These are phyloP conservation scores for Philereme vetulata DNA, from an alignment of 2,888 invertebrate genomes.

Conservation along the genomic window DNA sequence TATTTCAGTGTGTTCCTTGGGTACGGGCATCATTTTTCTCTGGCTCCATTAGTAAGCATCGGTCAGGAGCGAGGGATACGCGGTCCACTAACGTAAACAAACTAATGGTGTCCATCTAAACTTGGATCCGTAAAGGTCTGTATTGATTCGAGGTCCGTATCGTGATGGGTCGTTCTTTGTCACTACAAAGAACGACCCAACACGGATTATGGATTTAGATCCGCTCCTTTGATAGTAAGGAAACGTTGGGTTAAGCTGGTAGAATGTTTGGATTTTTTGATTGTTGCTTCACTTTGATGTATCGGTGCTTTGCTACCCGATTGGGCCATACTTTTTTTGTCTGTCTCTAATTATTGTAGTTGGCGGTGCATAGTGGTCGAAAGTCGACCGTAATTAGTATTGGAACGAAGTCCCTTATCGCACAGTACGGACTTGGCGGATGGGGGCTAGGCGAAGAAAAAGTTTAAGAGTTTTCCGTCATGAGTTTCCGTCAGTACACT, in stretches of 20 bases:
- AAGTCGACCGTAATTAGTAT: too few relatives aligned
- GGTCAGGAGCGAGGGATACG: slow-evolving; percentile 63
- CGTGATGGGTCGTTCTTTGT: too few relatives aligned
- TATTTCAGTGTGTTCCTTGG: slow-evolving; percentile 28
- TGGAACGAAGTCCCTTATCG: too few relatives aligned
- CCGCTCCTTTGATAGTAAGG: slow-evolving; percentile 33
- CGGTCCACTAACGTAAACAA: slow-evolving; percentile 69
- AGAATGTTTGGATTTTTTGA: slow-evolving; percentile 6
- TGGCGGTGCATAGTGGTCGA: too few relatives aligned
- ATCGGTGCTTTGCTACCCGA: neutral
- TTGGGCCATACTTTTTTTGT: too few relatives aligned
- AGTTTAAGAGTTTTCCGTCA: too few relatives aligned
- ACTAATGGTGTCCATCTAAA: slow-evolving; percentile 61
- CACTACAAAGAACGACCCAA: neutral
- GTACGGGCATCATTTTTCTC: slow-evolving; percentile 68
- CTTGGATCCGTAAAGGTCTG: too few relatives aligned
- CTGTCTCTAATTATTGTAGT: too few relatives aligned
- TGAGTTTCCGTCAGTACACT: too few relatives aligned
- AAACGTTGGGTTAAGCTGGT: slow-evolving; percentile 13
- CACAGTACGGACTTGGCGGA: too few relatives aligned
- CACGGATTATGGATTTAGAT: slow-evolving; percentile 36
- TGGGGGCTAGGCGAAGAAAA: too few relatives aligned
- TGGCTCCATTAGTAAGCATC: slow-evolving; percentile 65
- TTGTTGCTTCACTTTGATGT: slow-evolving; percentile 13
- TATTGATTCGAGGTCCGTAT: too few relatives aligned